These are phyloP conservation scores for Sandelia bainsii DNA, from an alignment of 2,797 vertebrate genomes.

Conservation along the genomic window DNA sequence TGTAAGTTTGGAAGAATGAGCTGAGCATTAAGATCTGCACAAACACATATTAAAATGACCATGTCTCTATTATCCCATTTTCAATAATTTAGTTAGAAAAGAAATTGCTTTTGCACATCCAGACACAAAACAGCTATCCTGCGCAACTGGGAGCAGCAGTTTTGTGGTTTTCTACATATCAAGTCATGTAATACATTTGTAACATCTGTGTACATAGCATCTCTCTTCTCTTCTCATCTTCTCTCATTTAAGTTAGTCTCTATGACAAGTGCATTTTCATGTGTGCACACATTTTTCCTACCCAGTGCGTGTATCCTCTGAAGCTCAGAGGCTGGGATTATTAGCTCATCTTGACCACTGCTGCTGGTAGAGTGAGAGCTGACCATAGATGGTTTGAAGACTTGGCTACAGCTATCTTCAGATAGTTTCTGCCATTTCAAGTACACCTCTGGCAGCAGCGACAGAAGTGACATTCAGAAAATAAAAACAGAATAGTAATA, in stretches of 20 bases:
- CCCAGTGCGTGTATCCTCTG: constrained; percentile 79
- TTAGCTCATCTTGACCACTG: constrained; percentile 76
- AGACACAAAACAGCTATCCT: too few species aligned
- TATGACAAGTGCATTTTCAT: constrained; percentile 12
- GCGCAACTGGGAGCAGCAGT: not conserved
- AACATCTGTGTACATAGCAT: constrained; percentile 15
- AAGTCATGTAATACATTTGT: not conserved
- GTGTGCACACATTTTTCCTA: constrained; percentile 51
- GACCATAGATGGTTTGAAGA: constrained; percentile 79
- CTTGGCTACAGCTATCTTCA: constrained; percentile 65
- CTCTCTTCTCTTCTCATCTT: too few species aligned
- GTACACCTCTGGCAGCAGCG: constrained; percentile 74
- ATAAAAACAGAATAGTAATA: not conserved
- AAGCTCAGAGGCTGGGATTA: constrained; percentile 82
- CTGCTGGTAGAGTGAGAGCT: constrained; percentile 49
- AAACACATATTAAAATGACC: too few species aligned
- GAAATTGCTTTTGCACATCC: too few species aligned
- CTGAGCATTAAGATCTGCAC: too few species aligned
- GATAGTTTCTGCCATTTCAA: constrained; percentile 79
- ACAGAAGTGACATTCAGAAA: constrained; percentile 3
- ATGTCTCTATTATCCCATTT: too few species aligned
- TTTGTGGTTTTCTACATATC: not conserved
- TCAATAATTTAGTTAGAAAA: too few species aligned
- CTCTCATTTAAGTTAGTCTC: not conserved
- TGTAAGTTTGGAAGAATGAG: too few species aligned